Evolutionary conservation across 2,797 vertebrate species (phyloP).

Genomic region (Alauda arvensis): DNA sequence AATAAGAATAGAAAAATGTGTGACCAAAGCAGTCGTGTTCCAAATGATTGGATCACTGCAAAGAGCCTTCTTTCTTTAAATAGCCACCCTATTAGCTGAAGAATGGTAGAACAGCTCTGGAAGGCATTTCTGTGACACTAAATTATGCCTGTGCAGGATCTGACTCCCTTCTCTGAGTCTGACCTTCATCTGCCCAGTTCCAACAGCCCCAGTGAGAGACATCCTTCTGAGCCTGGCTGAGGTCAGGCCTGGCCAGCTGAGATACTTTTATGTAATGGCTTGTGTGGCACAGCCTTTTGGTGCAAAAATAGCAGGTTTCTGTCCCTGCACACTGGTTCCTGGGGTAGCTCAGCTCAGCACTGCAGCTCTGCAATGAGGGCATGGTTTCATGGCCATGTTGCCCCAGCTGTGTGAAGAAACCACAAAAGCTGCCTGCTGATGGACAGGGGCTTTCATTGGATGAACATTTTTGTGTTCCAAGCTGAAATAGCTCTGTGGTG

Average conservation of each 20-base stretch:
- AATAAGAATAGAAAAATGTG: slow-evolving; percentile 24
- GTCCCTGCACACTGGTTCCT: fast-evolving
- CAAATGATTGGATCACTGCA: neutral
- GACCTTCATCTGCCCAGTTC: neutral
- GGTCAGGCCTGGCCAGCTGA: neutral
- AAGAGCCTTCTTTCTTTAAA: slow-evolving; percentile 36
- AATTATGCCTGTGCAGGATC: slow-evolving; percentile 10
- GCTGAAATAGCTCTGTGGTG: neutral
- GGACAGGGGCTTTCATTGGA: neutral
- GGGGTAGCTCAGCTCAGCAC: neutral
- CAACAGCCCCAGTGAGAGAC: neutral
- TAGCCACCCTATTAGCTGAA: slow-evolving; percentile 30
- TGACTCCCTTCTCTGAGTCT: neutral
- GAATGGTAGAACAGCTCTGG: slow-evolving; percentile 9
- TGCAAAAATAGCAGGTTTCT: neutral
- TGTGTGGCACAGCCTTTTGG: neutral
- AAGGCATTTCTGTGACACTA: slow-evolving; percentile 18
- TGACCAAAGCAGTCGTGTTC: slow-evolving; percentile 23
- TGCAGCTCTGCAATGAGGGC: neutral
- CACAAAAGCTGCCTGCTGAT: neutral
- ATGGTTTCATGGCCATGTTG: fast-evolving
- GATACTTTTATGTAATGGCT: fast-evolving
- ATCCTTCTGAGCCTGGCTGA: neutral
- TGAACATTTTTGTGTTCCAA: neutral
- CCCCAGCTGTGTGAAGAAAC: neutral